Conservation (phyloP, 2,888 invertebrate species). For the Watsonalla cultraria region DNA sequence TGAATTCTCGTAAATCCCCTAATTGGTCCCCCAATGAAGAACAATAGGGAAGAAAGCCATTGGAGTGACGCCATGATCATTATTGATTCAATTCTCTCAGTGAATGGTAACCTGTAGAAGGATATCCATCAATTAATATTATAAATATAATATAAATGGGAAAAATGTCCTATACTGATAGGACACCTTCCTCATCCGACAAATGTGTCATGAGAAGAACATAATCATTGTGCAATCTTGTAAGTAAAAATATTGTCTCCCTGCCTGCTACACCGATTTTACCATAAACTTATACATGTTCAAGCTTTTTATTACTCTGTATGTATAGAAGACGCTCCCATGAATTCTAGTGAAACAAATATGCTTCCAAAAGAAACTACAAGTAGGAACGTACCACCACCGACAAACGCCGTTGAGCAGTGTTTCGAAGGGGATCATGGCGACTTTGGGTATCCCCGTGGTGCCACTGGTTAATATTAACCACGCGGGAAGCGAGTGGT, state of each 20-base stretch:
- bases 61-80: slow-evolving; percentile 41
- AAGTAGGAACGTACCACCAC: slow-evolving; percentile 37
- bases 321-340: too few species aligned
- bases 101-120: slow-evolving; percentile 25
- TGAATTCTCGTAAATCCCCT: slow-evolving; percentile 35
- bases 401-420: slow-evolving; percentile 27
- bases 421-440: slow-evolving; percentile 32
- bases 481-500: slow-evolving; percentile 37
- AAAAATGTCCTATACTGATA: background rate
- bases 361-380: too few species aligned
- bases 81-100: slow-evolving; percentile 15
- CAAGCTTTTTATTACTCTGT: too few species aligned
- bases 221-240: too few species aligned
- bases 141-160: background rate
- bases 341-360: too few species aligned
- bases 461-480: slow-evolving; percentile 49
- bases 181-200: too few species aligned
- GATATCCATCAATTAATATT: background rate
- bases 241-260: too few species aligned
- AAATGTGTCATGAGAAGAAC: too few species aligned
- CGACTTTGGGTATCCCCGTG: slow-evolving; percentile 44
- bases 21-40: slow-evolving; percentile 33
- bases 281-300: too few species aligned
- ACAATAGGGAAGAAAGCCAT: slow-evolving; percentile 43
- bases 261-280: too few species aligned